Conservation (phyloP, 2,797 vertebrate species). For the Hyperoplus lanceolatus region DNA sequence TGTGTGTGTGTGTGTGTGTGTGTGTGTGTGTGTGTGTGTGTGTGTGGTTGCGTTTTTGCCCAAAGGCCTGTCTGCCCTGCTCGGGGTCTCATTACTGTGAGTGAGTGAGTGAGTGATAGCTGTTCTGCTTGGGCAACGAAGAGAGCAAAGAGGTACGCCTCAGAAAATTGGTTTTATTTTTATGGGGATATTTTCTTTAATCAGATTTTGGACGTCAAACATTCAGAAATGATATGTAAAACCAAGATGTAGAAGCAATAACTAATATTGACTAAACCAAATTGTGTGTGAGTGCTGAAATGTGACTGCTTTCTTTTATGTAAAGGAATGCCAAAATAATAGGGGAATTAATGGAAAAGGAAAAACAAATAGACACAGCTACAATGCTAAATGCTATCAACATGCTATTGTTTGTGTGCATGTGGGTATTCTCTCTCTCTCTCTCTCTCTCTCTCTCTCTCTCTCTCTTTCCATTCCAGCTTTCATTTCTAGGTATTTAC, state of each 20-base stretch:
- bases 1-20: slow-evolving; percentile 27
- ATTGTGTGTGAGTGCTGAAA: neutral
- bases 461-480: no score
- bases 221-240: slow-evolving; percentile 69
- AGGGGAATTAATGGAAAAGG: neutral
- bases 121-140: slow-evolving; percentile 83
- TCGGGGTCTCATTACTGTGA: slow-evolving; percentile 71
- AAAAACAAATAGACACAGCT: neutral
- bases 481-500: no score
- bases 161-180: slow-evolving; percentile 78
- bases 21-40: slow-evolving; percentile 45
- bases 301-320: neutral
- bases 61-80: slow-evolving; percentile 63
- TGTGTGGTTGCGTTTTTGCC: slow-evolving; percentile 54
- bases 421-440: no score
- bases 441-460: no score
- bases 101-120: slow-evolving; percentile 69
- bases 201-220: slow-evolving; percentile 72
- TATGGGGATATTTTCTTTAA: slow-evolving; percentile 73
- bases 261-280: neutral
- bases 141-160: slow-evolving; percentile 68
- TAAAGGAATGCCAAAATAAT: neutral
- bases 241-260: neutral
- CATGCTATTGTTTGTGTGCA: neutral
- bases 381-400: neutral